Base-by-base conservation (phyloP, 1,140 invertebrate species). In the Trissolcus basalis region DNA sequence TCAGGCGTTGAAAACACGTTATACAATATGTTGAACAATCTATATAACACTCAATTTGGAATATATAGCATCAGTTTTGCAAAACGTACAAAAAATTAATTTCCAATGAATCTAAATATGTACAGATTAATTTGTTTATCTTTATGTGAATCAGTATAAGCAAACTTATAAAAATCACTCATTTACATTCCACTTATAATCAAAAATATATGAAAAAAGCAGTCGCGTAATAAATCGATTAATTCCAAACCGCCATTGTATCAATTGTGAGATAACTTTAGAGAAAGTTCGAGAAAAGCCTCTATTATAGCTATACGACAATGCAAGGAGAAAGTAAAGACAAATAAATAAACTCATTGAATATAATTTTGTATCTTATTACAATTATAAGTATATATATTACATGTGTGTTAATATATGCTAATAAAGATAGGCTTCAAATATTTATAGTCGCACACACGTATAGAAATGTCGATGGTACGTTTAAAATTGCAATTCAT, bases 261-360 rank as follows among this genome's bases (percentile, higher is more conserved):
- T 61, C 55, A 70, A 61, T 56, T 43, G 44, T 50, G 58, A 56
- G 51, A 63, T 70, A 56, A 56, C 51, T 70, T 13, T 1, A 33
- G 67, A 70, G 67, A 70, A 70, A 70, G 67, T 70, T 70, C 16
- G 51, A 70, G 67, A 45, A 70, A 70, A 70, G 58, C 36, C 2
- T 33, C 45, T 50, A 56, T 63, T 50, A 36, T 50, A 43, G 36
- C 51, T n/a, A 9, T 35, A n/a, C n/a, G 58, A 56, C 67, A 61
- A 60, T 50, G 12, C 19, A 10, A n/a, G 45, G 67, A 61, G 67
- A 69, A 69, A 69, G 67, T 56, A 47, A 13, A 55, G 54, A 54
- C 54, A 54, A 48, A 60, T 35, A 54, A 54, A 54, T 54, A 60
- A 27, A 36, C 33, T 33, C 14, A 2, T 43, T 27, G 67, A 55